These are phyloP conservation scores for Pyrgus malvae DNA, from an alignment of 2,888 invertebrate species.

Conservation along the genomic window DNA sequence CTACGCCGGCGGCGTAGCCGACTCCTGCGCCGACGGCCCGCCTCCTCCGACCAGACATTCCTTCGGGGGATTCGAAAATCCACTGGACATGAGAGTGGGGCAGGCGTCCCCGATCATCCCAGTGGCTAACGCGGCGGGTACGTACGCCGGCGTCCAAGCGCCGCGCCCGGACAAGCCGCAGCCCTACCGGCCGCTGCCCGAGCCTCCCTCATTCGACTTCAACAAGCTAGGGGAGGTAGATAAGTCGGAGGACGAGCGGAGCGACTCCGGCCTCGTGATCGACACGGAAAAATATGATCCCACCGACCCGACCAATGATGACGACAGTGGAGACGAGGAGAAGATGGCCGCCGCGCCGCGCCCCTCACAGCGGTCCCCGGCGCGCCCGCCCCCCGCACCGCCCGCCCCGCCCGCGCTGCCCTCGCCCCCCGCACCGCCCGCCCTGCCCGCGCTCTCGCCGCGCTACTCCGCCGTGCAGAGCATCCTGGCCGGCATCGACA, in stretches of 20 bases:
- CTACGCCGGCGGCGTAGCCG: constrained; percentile 32
- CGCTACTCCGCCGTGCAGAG: constrained; percentile 40
- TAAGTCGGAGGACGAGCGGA: constrained; percentile 75
- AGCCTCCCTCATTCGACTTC: constrained; percentile 62
- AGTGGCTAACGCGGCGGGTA: constrained; percentile 74
- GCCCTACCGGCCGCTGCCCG: constrained; percentile 50
- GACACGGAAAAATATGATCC: constrained; percentile 83
- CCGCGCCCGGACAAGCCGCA: constrained; percentile 37
- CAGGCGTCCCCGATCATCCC: constrained; percentile 33
- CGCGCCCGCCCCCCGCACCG: constrained; percentile 22
- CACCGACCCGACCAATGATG: constrained; percentile 75
- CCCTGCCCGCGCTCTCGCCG: constrained; percentile 26
- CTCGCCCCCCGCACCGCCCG: constrained; percentile 21
- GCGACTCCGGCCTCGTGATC: constrained; percentile 82
- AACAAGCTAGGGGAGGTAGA: constrained; percentile 57
- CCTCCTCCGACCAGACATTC: constrained; percentile 47
- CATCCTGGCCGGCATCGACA: constrained; percentile 48
- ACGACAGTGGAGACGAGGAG: constrained; percentile 57
- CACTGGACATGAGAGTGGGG: constrained; percentile 63
- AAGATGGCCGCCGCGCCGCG: constrained; percentile 16
- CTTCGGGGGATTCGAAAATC: constrained; percentile 59
- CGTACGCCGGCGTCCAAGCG: constrained; percentile 84
- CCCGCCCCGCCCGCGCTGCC: constrained; percentile 14
- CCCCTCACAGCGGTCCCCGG: neutral
- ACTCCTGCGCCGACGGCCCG: constrained; percentile 32